Evolutionary conservation across 2,797 vertebrate species (phyloP), one percentile per base, ranked within the genome.

Genomic region (Silurus aristotelis): DNA sequence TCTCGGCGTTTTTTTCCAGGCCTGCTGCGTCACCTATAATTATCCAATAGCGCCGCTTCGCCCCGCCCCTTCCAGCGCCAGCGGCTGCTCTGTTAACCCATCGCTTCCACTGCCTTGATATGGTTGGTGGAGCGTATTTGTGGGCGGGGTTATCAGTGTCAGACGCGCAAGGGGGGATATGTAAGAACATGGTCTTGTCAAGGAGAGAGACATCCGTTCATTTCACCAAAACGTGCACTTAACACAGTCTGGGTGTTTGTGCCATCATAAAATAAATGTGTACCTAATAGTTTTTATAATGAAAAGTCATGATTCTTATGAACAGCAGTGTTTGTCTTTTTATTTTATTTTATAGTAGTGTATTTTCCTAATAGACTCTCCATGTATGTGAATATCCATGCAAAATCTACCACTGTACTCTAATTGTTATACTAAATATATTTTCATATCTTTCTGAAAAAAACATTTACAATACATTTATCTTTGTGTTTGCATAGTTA

Each of bases 1-100:
- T 96, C 94, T 87, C 96, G 94, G 92, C 93, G 81, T 93, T 94
- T 91, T 90, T 94, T 91, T 90, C 92, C 92, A 91, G 92, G 90
- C 90, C 90, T 93, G 88, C 91, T 91, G 94, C 95, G 90, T 94
- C 93, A 93, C 93, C 87, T 10, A 9, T 25, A 31, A 83, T 89
- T 90, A 83, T 87, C 97, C 96, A 96, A 97, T 97, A 91, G 92
- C 14, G 1, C 84, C 61, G 4, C 19, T 13, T 43, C 82, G 31
- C 91, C 19, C 92, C 93, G 83, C 91, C 78, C 72, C 46, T 55
- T 55, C 92, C 88, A 89, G 67, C 81, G 38, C 73, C 64, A 66
- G 79, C 31, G 82, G 72, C 83, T 85, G 43, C 80, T 80, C 81
- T 15, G 38, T 84, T 89, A 88, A 89, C 86, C 19, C 80, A 64